These are phyloP conservation scores for Notolabrus celidotus DNA, from an alignment of 2,797 vertebrate genomes.

Conservation along the genomic window DNA sequence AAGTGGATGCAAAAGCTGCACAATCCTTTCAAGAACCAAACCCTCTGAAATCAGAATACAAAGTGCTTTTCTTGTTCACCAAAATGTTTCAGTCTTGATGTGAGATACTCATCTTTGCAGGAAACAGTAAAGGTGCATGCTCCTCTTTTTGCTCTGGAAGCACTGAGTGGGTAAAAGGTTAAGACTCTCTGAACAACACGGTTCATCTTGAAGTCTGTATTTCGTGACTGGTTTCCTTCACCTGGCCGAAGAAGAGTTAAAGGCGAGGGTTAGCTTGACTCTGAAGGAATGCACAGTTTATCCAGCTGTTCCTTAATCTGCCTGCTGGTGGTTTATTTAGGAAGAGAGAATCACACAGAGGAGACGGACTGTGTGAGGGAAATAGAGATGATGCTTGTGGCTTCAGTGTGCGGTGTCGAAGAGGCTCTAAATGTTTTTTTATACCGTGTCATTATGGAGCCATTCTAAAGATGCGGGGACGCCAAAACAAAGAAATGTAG, in stretches of 20 bases:
- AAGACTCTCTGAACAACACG: too few species aligned
- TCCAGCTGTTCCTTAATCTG: conserved; percentile 30
- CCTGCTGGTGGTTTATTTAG: conserved; percentile 14
- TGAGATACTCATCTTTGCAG: too few species aligned
- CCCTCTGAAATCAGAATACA: too few species aligned
- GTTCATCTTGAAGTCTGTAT: neutral
- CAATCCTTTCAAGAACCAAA: too few species aligned
- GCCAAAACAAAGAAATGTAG: conserved; percentile 47
- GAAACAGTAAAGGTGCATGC: too few species aligned
- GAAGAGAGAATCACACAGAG: conserved; percentile 5
- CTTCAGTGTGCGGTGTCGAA: conserved; percentile 23
- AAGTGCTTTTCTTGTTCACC: too few species aligned
- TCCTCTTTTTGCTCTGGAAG: too few species aligned
- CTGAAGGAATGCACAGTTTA: conserved; percentile 34
- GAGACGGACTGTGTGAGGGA: neutral
- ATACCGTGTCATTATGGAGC: conserved; percentile 52
- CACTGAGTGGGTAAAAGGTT: too few species aligned
- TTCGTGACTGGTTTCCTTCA: neutral
- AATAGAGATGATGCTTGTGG: conserved; percentile 33
- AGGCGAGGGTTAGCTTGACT: conserved; percentile 11
- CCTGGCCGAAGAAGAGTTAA: conserved; percentile 21
- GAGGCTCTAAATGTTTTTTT: conserved; percentile 36
- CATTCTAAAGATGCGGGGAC: conserved; percentile 24
- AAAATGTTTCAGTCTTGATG: too few species aligned
- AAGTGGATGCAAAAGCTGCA: too few species aligned